Evolutionary conservation across 1,140 invertebrate species (phyloP).

Genomic region (Papilio glaucus): DNA sequence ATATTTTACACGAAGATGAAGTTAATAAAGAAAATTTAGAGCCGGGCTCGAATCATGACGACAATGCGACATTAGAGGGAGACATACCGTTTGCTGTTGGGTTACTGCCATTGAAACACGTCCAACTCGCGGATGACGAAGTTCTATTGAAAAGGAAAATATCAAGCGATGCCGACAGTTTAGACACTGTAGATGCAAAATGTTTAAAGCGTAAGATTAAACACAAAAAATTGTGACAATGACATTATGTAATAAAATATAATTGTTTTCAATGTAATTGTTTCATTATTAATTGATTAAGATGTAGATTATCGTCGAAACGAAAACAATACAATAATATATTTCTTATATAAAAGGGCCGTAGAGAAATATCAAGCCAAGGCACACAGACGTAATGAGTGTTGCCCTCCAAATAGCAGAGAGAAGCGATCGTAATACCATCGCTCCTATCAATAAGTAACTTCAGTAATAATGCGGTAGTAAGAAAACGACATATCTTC

Average conservation of each 20-base stretch:
- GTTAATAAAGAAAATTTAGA: slow-evolving; percentile 48
- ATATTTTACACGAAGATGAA: slow-evolving; percentile 37
- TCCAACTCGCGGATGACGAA: slow-evolving; percentile 50
- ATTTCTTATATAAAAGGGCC: too few relatives aligned
- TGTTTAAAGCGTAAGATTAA: slow-evolving; percentile 76
- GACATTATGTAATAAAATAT: slow-evolving; percentile 16
- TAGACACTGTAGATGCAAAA: slow-evolving; percentile 65
- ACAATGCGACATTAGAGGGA: slow-evolving; percentile 52
- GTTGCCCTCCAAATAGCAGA: too few relatives aligned
- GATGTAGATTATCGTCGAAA: too few relatives aligned
- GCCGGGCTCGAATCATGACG: slow-evolving; percentile 37
- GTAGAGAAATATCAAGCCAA: too few relatives aligned
- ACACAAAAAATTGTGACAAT: slow-evolving; percentile 64
- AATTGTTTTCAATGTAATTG: not conserved
- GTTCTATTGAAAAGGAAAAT: slow-evolving; percentile 64
- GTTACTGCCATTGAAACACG: slow-evolving; percentile 67
- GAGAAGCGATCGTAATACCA: too few relatives aligned
- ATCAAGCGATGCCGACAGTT: slow-evolving; percentile 50
- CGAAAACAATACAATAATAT: too few relatives aligned
- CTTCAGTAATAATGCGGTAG: too few relatives aligned
- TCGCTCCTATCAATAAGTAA: too few relatives aligned
- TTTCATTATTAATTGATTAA: not conserved
- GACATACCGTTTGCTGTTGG: slow-evolving; percentile 76
- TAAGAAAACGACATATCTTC: too few relatives aligned
- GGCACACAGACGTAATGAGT: too few relatives aligned